Evolutionary conservation across 2,797 vertebrate genomes (phyloP).

Genomic region (Falco concolor): DNA sequence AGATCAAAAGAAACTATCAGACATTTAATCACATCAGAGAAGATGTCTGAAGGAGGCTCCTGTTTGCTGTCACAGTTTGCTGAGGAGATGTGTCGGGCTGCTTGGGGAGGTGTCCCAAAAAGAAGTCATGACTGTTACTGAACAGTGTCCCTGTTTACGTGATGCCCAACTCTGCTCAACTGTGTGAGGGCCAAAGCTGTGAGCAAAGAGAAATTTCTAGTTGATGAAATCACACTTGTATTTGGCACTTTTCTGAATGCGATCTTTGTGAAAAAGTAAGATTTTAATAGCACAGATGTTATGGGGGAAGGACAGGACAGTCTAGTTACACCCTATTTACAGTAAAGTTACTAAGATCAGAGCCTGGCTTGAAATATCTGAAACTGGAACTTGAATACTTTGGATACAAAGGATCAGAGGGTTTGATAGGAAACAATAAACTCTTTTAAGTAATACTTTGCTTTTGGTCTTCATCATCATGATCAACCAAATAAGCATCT

Average conservation of each 20-base stretch:
- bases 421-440: not conserved
- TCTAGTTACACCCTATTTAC: not conserved
- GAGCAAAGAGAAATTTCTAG: not conserved
- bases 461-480: not conserved
- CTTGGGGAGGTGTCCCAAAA: not conserved
- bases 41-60: not conserved
- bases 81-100: not conserved
- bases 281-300: constrained; percentile 25
- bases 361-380: not conserved
- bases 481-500: not conserved
- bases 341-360: not conserved
- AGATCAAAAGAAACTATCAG: not conserved
- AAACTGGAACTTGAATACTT: not conserved
- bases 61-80: not conserved
- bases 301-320: not conserved
- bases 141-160: not conserved
- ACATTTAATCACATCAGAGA: not conserved
- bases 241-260: constrained; percentile 3
- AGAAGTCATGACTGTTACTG: not conserved
- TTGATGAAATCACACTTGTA: constrained; percentile 8
- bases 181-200: not conserved
- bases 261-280: not conserved
- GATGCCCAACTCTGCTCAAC: not conserved
- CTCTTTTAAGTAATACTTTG: not conserved
- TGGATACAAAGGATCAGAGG: not conserved